Evolutionary conservation across 23 tunicate genomes (phyloP).

Genomic region (Oikopleura albicans): DNA sequence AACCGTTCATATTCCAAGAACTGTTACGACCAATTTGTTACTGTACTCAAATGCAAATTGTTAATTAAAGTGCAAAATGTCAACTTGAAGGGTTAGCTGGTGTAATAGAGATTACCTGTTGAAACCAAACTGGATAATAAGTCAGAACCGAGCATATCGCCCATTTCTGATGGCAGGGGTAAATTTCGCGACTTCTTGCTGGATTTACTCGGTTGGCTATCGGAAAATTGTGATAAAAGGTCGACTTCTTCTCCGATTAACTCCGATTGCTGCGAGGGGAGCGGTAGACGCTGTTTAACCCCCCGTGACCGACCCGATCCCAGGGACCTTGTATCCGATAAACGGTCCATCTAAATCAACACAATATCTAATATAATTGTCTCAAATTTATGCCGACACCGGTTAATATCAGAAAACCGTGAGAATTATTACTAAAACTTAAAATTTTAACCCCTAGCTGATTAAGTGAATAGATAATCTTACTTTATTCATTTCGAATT

Average conservation of each 20-base stretch:
- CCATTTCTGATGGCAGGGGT: not conserved
- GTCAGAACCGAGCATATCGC: not conserved
- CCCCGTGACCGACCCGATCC: not conserved
- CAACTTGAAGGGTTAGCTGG: too few relatives aligned
- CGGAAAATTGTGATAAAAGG: not conserved
- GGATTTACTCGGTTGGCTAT: not conserved
- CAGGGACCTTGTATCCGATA: not conserved
- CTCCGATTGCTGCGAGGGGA: not conserved
- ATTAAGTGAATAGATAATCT: too few relatives aligned
- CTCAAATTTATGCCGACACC: not conserved
- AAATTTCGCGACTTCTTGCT: not conserved
- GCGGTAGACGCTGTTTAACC: not conserved
- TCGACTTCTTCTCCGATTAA: not conserved
- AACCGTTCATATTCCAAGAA: too few relatives aligned
- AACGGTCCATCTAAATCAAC: not conserved
- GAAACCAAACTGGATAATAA: not conserved
- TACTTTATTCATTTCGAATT: too few relatives aligned
- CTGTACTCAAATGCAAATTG: too few relatives aligned
- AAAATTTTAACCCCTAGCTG: too few relatives aligned
- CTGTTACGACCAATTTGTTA: too few relatives aligned
- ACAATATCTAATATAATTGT: too few relatives aligned
- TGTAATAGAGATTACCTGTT: not conserved
- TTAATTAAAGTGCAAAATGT: too few relatives aligned
- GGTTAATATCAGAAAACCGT: too few relatives aligned
- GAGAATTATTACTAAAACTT: too few relatives aligned